A percentile compares a stretch with the other conserved stretches of the same genome.
phyloP scores from a whole-genome alignment of 2,113 vertebrate species.

The Diphyllodes magnificus region DNA sequence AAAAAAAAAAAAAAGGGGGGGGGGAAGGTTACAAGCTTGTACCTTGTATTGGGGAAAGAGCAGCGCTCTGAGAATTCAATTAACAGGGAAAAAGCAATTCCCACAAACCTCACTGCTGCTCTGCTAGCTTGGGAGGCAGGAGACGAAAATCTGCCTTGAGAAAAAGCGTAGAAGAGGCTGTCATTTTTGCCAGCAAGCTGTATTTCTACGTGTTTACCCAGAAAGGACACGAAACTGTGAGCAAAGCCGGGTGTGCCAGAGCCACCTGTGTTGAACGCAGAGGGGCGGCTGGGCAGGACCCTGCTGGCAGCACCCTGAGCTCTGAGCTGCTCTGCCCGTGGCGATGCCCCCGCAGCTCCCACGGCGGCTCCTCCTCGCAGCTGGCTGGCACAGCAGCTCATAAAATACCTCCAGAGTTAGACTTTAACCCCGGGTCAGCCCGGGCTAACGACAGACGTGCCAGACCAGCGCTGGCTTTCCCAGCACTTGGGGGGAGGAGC shows the following conservation, averaged over 20 bases:
- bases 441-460: not conserved
- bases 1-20: too few species aligned
- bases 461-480: not conserved
- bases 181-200: not conserved
- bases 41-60: not conserved
- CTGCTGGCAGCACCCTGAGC: not conserved
- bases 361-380: fast-evolving
- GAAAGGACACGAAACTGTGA: not conserved
- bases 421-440: slow-evolving; percentile 1
- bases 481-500: not conserved
- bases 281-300: not conserved
- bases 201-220: not conserved
- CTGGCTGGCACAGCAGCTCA: not conserved
- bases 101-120: not conserved
- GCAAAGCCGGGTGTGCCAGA: not conserved
- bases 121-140: not conserved
- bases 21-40: not conserved
- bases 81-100: not conserved
- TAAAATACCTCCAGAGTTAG: not conserved
- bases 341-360: not conserved
- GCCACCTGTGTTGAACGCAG: fast-evolving
- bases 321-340: not conserved
- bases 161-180: not conserved
- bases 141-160: fast-evolving
- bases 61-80: not conserved